Evolutionary conservation across 2,797 vertebrate genomes (phyloP).

Genomic region (Thripadectes ignobilis): DNA sequence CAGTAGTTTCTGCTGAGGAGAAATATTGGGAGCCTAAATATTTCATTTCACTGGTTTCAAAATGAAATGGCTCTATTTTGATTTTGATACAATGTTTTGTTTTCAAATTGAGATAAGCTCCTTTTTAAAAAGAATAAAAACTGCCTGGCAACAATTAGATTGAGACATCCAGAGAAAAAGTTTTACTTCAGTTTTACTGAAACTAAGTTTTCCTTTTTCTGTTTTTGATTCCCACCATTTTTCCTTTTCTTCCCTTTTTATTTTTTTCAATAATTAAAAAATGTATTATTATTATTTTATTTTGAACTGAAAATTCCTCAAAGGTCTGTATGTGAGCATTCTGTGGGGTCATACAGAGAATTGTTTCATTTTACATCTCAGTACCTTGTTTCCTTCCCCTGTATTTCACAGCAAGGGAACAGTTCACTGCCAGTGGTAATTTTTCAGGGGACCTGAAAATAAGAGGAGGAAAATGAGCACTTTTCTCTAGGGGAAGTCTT

Average conservation of each 20-base stretch:
- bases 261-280: background rate
- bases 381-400: background rate
- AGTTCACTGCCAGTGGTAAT: background rate
- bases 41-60: slow-evolving; percentile 17
- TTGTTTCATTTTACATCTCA: background rate
- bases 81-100: slow-evolving; percentile 41
- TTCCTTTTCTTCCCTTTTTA: background rate
- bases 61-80: slow-evolving; percentile 6
- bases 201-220: background rate
- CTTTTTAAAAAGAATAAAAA: background rate
- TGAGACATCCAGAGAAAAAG: background rate
- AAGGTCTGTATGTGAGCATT: background rate
- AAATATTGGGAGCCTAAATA: slow-evolving; percentile 23
- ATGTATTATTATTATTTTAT: background rate
- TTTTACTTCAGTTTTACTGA: background rate
- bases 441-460: background rate
- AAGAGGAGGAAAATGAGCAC: background rate
- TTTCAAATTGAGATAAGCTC: slow-evolving; percentile 19
- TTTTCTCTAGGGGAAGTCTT: background rate
- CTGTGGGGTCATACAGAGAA: background rate
- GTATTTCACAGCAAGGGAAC: background rate
- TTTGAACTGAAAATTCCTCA: background rate
- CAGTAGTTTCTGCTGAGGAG: background rate
- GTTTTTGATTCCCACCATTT: fast-evolving
- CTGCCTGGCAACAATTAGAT: background rate